phyloP scores from a whole-genome alignment of 1,140 invertebrate genomes.

The Orius insidiosus region DNA sequence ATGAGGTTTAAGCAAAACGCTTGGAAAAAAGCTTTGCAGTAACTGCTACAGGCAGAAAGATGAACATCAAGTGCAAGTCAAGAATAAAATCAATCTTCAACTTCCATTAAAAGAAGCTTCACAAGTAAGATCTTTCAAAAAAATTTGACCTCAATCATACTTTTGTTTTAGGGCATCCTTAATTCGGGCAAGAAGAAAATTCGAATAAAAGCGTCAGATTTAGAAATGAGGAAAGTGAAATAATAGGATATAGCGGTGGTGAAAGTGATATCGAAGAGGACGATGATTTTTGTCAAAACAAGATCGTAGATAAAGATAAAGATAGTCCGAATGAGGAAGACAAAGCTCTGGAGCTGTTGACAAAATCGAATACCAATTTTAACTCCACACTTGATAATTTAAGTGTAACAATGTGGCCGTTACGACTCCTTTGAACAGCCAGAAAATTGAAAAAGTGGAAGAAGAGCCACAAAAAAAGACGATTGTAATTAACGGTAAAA shows the following conservation, averaged over 20 bases:
- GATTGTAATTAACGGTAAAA: conserved; percentile 8
- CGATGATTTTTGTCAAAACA: conserved; percentile 28
- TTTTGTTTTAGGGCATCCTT: conserved; percentile 37
- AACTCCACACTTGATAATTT: conserved; percentile 66
- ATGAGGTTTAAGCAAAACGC: conserved; percentile 85
- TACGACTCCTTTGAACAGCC: no score
- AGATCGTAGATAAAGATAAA: conserved; percentile 10
- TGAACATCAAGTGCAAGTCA: conserved; percentile 40
- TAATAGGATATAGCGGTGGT: conserved; percentile 71
- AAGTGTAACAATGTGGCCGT: conserved; percentile 21
- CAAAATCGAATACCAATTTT: conserved; percentile 73
- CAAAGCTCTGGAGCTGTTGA: conserved; percentile 51
- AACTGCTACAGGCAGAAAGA: conserved; percentile 83
- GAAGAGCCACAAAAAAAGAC: not conserved
- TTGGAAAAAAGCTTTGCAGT: conserved; percentile 89
- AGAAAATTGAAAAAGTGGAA: conserved; percentile 7
- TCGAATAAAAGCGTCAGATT: conserved; percentile 48
- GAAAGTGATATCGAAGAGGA: conserved; percentile 38
- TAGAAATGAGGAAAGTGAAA: conserved; percentile 47
- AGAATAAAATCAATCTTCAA: not conserved
- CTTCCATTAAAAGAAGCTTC: conserved; percentile 15
- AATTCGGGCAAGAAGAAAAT: conserved; percentile 34
- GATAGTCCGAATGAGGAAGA: conserved; percentile 31
- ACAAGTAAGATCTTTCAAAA: conserved; percentile 22
- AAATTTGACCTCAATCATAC: not conserved